Base-by-base conservation (phyloP, 1,140 invertebrate species). In the Ephestia elutella region DNA sequence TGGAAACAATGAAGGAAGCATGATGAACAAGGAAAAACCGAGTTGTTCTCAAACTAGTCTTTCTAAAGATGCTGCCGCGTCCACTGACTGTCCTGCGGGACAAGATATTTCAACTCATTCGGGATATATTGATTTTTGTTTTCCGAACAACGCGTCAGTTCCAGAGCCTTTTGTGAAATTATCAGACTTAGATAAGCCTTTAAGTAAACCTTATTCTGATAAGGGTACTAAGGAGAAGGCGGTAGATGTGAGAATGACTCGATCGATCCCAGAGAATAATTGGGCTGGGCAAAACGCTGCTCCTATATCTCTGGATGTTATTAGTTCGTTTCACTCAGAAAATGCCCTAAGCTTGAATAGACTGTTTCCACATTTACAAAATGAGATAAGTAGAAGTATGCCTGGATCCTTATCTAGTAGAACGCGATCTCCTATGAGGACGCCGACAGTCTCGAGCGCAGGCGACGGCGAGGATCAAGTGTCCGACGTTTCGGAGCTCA, bases 271-370 rank as follows among this genome's bases (percentile, higher is more conserved):
- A 15, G 82, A 87, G 28, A 80, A 80, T 56, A 78, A 77, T 59
- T 87, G 82, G 82, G 62, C 68, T 0, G 73, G 79, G 53, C 68
- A 73, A 62, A 76, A 66, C 2, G 48, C 59, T 8, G 66, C 71
- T 8, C 79, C 80, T 1, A 78, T 71, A 51, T 83, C 83, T 0
- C 80, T 71, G 19, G 81, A 83, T 54, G 73, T 87, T 17, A 79
- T 86, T 25, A 86, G 75, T 60, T 89, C 86, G 0, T 89, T 89
- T 69, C 84, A 89, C 68, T 89, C 86, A 9, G 86, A 89, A 60
- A 89, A 89, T 67, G 80, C 85, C 17, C 60, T 83, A 11, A 89
- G 82, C 51, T 66, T 89, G 49, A 86, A 87, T 49, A 78, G 86
- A 60, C 63, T 89, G 54, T 89, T 89, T 68, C 86, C 86, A 9